Evolutionary conservation across 2,888 invertebrate genomes (phyloP).

Genomic region (Leptothorax acervorum): DNA sequence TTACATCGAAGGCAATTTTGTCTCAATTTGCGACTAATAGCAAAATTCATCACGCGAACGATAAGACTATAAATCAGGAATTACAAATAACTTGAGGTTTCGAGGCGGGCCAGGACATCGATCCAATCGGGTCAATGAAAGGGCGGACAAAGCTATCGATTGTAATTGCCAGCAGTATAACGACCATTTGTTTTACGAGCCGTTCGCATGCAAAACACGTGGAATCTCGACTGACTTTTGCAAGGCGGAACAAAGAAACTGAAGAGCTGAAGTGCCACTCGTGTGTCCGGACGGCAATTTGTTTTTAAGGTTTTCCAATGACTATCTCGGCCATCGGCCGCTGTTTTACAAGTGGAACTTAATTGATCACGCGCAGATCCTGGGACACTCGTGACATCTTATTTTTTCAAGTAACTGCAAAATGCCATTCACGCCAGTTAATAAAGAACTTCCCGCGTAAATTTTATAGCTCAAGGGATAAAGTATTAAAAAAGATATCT

Average conservation of each 20-base stretch:
- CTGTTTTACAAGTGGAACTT: conserved; percentile 49
- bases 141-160: conserved; percentile 16
- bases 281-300: conserved; percentile 56
- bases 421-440: conserved; percentile 41
- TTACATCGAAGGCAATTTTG: background rate
- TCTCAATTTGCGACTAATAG: background rate
- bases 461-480: background rate
- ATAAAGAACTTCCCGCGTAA: conserved; percentile 21
- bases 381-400: conserved; percentile 55
- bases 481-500: background rate
- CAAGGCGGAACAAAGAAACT: conserved; percentile 64
- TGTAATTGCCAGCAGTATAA: conserved; percentile 44
- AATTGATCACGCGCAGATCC: conserved; percentile 61
- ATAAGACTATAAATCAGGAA: conserved; percentile 20
- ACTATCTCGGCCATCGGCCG: conserved; percentile 56
- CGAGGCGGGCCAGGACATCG: background rate
- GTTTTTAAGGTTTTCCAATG: conserved; percentile 60
- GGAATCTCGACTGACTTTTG: conserved; percentile 56
- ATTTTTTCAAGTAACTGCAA: conserved; percentile 54
- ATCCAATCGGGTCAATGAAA: conserved; percentile 34
- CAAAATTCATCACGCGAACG: background rate
- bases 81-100: background rate
- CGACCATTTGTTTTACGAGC: conserved; percentile 42
- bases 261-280: conserved; percentile 63
- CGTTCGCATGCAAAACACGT: conserved; percentile 44